Evolutionary conservation across 2,888 invertebrate species (phyloP), one percentile per base, ranked within the genome.

Genomic region (Agrotis puta): DNA sequence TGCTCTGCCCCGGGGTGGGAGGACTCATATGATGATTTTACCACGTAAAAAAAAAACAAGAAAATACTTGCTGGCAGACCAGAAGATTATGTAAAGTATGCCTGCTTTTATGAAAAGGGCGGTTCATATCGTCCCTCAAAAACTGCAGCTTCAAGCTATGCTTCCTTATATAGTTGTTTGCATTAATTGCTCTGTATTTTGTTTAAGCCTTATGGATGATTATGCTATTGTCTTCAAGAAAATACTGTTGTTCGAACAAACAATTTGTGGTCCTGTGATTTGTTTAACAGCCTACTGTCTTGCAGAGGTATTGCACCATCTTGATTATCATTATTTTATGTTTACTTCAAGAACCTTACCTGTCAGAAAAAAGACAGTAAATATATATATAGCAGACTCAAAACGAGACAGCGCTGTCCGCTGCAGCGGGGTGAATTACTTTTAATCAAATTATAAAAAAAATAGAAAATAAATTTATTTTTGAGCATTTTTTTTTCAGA

Each of bases 221-320:
- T 93, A 89, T 67, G 88, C 90, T 1, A 73, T 63, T 61, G 92
- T 93, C n/a, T 90, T 89, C 70, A 92, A 89, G 81, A 94, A 92
- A 83, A 77, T 91, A 59, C 79, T 93, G 58, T 88, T 93, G 86
- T 93, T 85, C 72, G 93, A 93, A 82, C 92, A 94, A 86, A 80
- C 86, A 70, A 64, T 85, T 70, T 84, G 83, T 39, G 88, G 88
- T 39, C 91, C 91, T 51, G 81, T 91, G n/a, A 84, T 90, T 58
- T 93, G 92, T 74, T 79, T 94, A 9, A 88, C 91, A 64, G 91
- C 92, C 4, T 94, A 89, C 80, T 89, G 91, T 63, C 69, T 85
- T 11, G 87, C 85, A 11, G 68, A 81, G 72, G 85, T 65, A 33
- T 33, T 13, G n/a, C 13, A n/a, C n/a, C n/a, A 56, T 6, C 1